phyloP scores from a whole-genome alignment of 2,113 vertebrate genomes.

The Nerophis lumbriciformis region DNA sequence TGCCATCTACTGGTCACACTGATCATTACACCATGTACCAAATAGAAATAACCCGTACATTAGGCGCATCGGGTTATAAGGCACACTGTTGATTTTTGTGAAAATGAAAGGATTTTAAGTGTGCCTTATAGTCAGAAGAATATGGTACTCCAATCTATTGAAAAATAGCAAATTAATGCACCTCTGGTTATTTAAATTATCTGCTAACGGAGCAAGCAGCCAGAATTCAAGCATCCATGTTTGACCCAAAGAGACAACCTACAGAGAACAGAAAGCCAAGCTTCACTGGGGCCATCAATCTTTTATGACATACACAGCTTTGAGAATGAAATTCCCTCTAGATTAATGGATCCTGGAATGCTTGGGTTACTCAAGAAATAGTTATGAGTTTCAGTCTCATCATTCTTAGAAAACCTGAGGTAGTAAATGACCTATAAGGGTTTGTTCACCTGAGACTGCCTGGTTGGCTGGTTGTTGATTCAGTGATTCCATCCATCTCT shows the following conservation, averaged over 20 bases:
- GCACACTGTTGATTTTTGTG: no score
- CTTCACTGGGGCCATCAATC: slow-evolving; percentile 33
- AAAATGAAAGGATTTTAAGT: no score
- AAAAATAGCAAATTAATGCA: background rate
- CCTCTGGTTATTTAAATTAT: background rate
- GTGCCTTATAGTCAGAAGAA: no score
- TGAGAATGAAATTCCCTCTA: background rate
- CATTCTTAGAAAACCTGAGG: slow-evolving; percentile 8
- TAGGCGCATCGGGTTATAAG: no score
- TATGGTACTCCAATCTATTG: background rate
- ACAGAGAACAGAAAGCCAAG: slow-evolving; percentile 25
- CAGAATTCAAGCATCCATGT: slow-evolving; percentile 10
- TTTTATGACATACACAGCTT: slow-evolving; percentile 28
- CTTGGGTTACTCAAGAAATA: slow-evolving; percentile 2
- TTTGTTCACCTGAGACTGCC: slow-evolving; percentile 46
- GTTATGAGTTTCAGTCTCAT: background rate
- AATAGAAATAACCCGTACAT: no score
- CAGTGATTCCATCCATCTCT: slow-evolving; percentile 52
- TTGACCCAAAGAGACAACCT: slow-evolving; percentile 26
- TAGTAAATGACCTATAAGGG: slow-evolving; percentile 16
- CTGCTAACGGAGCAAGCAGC: background rate
- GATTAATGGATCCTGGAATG: background rate
- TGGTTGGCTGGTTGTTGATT: slow-evolving; percentile 35
- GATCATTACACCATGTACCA: no score
- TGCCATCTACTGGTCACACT: no score